phyloP scores from a whole-genome alignment of 2,888 invertebrate species.

The Ctenicera cuprea region DNA sequence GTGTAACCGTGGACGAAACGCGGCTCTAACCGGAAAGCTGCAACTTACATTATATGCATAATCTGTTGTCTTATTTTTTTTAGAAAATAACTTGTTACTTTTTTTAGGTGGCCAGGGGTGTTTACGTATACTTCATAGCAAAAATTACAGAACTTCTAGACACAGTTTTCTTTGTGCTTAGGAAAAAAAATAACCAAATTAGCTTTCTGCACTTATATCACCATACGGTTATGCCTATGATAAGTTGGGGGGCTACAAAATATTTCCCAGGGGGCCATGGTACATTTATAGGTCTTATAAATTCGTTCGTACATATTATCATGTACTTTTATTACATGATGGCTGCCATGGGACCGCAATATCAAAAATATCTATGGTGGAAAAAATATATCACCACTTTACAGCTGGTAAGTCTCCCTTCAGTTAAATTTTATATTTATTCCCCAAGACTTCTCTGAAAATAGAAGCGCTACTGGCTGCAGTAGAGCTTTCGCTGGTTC shows the following conservation, averaged over 20 bases:
- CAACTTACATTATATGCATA: no score
- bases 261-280: slow-evolving; percentile 86
- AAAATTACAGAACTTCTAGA: slow-evolving; percentile 94
- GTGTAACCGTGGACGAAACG: no score
- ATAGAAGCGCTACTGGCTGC: no score
- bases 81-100: background rate
- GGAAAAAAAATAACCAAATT: slow-evolving; percentile 93
- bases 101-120: slow-evolving; percentile 79
- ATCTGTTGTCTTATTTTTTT: no score
- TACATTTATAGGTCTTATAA: slow-evolving; percentile 81
- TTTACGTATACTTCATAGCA: slow-evolving; percentile 91
- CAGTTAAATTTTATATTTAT: background rate
- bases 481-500: no score
- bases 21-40: no score
- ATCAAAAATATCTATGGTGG: slow-evolving; percentile 85
- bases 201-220: slow-evolving; percentile 95
- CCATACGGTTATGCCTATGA: slow-evolving; percentile 95
- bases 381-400: slow-evolving; percentile 88
- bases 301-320: slow-evolving; percentile 85
- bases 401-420: slow-evolving; percentile 78
- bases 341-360: slow-evolving; percentile 84
- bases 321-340: slow-evolving; percentile 90
- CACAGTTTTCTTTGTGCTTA: slow-evolving; percentile 93
- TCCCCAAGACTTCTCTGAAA: no score
- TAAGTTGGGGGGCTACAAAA: slow-evolving; percentile 94